phyloP scores from a whole-genome alignment of 2,888 invertebrate species.

The Junonia oenone region DNA sequence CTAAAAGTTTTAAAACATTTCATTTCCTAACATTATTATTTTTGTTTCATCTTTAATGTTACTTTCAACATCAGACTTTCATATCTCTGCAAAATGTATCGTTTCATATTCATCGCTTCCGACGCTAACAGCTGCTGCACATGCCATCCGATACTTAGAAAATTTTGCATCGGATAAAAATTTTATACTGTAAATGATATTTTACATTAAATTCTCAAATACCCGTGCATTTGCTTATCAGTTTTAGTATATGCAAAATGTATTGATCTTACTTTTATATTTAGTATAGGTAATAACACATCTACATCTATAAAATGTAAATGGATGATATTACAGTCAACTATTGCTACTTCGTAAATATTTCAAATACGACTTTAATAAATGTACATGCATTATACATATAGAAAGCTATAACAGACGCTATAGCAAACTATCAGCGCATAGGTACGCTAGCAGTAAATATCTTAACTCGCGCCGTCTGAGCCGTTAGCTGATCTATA shows the following conservation, averaged over 20 bases:
- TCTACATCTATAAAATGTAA: no score
- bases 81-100: slow-evolving; percentile 26
- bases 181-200: not conserved
- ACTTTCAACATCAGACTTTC: slow-evolving; percentile 4
- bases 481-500: slow-evolving; percentile 26
- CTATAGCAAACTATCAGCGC: no score
- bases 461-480: slow-evolving; percentile 8
- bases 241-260: not conserved
- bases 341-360: not conserved
- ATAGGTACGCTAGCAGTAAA: not conserved
- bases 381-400: no score
- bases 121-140: slow-evolving; percentile 35
- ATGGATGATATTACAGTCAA: not conserved
- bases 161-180: not conserved
- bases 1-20: no score
- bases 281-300: no score
- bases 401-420: no score
- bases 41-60: slow-evolving; percentile 18
- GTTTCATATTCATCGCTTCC: slow-evolving; percentile 32
- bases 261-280: not conserved
- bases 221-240: not conserved
- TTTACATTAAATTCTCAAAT: not conserved
- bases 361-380: no score
- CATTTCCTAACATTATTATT: not conserved
- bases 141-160: slow-evolving; percentile 33